phyloP scores from a whole-genome alignment of 2,113 vertebrate species.

The Gymnobelideus leadbeateri region DNA sequence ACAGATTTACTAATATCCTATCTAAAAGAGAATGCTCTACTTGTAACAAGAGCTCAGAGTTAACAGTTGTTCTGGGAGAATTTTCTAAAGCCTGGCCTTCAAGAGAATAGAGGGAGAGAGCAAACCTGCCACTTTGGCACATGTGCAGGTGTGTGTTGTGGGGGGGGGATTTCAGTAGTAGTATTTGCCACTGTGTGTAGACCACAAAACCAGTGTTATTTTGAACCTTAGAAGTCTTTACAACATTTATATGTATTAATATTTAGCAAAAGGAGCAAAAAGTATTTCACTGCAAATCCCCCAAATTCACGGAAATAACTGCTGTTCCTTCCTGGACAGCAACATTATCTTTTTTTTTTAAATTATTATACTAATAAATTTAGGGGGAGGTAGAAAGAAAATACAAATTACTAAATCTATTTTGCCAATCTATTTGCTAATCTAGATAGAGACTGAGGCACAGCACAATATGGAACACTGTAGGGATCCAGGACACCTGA shows the following conservation, averaged over 20 bases:
- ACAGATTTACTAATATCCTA: slow-evolving; percentile 4
- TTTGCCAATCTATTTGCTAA: background rate
- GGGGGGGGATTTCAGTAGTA: slow-evolving; percentile 13
- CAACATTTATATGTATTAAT: slow-evolving; percentile 47
- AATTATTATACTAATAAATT: slow-evolving; percentile 33
- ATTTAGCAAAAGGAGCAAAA: slow-evolving; percentile 18
- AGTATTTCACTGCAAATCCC: slow-evolving; percentile 3
- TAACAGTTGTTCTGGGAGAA: slow-evolving; percentile 35
- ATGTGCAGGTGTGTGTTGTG: slow-evolving; percentile 44
- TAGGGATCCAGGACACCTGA: background rate
- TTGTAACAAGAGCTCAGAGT: slow-evolving; percentile 41
- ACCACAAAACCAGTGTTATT: slow-evolving; percentile 55
- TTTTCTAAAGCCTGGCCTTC: slow-evolving; percentile 64
- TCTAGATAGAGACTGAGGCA: background rate
- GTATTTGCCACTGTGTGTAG: slow-evolving; percentile 1
- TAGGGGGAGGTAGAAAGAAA: slow-evolving; percentile 9
- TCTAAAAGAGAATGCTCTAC: slow-evolving; percentile 36
- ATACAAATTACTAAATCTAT: slow-evolving; percentile 36
- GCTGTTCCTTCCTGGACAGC: background rate
- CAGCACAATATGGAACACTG: background rate
- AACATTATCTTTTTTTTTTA: slow-evolving; percentile 34
- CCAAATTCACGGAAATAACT: slow-evolving; percentile 32
- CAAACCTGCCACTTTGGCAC: slow-evolving; percentile 58
- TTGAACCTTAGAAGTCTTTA: slow-evolving; percentile 49
- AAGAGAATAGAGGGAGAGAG: slow-evolving; percentile 65